These are phyloP conservation scores for Drosophila birchii DNA, from an alignment of 2,888 invertebrate genomes.

Conservation along the genomic window DNA sequence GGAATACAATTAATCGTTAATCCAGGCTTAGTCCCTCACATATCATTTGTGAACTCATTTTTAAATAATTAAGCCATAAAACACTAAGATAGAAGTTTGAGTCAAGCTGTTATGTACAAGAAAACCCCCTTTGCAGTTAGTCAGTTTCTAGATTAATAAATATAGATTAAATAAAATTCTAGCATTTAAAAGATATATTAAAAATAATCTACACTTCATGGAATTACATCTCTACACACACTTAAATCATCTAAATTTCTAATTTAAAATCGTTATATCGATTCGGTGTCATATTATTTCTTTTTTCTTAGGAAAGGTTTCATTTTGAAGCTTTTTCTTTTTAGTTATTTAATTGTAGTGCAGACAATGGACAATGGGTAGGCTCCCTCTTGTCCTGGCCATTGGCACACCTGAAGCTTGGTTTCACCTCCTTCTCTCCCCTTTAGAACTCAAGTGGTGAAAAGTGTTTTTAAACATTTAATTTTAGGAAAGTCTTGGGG, in stretches of 20 bases:
- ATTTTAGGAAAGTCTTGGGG: too few relatives aligned
- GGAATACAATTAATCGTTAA: not conserved
- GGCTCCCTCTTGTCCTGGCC: too few relatives aligned
- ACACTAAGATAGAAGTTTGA: not conserved
- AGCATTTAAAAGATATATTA: not conserved
- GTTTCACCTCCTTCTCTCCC: too few relatives aligned
- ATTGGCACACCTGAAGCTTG: too few relatives aligned
- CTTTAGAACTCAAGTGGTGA: too few relatives aligned
- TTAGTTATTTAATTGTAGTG: not conserved
- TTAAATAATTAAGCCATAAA: not conserved
- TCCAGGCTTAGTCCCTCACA: too few relatives aligned
- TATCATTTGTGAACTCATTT: not conserved
- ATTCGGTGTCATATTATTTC: not conserved
- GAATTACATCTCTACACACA: not conserved
- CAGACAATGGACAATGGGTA: too few relatives aligned
- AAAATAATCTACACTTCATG: not conserved
- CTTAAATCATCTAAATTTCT: not conserved
- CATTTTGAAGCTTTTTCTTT: too few relatives aligned
- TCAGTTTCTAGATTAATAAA: not conserved
- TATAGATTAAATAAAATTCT: too few relatives aligned
- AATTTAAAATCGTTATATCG: not conserved
- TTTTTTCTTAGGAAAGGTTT: not conserved
- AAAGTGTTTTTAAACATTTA: too few relatives aligned
- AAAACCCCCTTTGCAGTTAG: too few relatives aligned
- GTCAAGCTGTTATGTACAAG: not conserved